Base-by-base conservation (phyloP, 2,888 invertebrate genomes). In the Mesorhabditis spiculigera region DNA sequence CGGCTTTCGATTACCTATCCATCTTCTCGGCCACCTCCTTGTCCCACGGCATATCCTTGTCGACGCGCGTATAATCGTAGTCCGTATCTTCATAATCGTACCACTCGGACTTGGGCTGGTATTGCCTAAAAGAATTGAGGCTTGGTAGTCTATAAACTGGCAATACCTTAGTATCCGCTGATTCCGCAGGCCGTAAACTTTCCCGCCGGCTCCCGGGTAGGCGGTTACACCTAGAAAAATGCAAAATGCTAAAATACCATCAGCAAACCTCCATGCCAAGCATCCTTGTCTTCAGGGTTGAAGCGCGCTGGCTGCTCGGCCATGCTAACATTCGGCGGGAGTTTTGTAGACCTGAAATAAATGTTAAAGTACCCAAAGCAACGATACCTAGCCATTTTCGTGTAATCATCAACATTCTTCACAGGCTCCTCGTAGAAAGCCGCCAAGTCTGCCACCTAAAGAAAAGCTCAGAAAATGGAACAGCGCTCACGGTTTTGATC, bases 51-150 rank as follows among this genome's bases (percentile, higher is more conserved):
- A 82, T 82, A 16, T 78, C 79, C 43, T 76, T 76, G 66, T 82
- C 83, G 4, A 72, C 69, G 66, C 73, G 73, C 41, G 67, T 66
- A 65, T 78, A 79, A 61, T 79, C 79, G 68, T 76, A 81, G 0
- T 75, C 78, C 71, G 78, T 79, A 66, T 85, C 84, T 42, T 85
- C 85, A 68, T 79, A 85, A 68, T 85, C 85, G 70, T 76, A 85
- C 85, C 85, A 85, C 50, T 85, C 81, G 65, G 81, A 75, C 68
- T 85, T 85, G n/a, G 85, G 84, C 50, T 80, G 73, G 74, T 78
- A 85, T 66, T 84, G 80, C 61, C 84, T 73, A 50, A 50, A 50
- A 50, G n/a, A 13, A 50, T 28, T 28, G 28, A 3, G 28, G 28
- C 28, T 28, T 28, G 28, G 28, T 28, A 28, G 28, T 28, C 28